These are phyloP conservation scores for Diarsia rubi DNA, from an alignment of 2,888 invertebrate species.

Conservation along the genomic window DNA sequence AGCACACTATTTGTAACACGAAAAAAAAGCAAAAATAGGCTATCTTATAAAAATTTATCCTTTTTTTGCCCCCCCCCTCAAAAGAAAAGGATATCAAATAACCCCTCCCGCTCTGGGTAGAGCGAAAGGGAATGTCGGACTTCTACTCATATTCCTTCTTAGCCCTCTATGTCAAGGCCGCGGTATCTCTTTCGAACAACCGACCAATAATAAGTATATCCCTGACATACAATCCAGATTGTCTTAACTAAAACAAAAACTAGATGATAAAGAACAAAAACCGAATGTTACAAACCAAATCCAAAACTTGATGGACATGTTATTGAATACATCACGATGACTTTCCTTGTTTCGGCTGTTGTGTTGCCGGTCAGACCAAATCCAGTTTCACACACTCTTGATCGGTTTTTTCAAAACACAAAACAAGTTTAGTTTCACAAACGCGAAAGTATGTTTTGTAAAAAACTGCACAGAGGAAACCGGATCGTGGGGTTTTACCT, in stretches of 20 bases:
- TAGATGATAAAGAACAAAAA: background rate
- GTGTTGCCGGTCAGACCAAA: background rate
- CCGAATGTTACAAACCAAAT: slow-evolving; percentile 29
- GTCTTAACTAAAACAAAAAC: background rate
- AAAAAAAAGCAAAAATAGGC: too few relatives aligned
- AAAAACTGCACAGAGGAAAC: slow-evolving; percentile 5
- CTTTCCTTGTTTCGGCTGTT: background rate
- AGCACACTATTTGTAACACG: background rate
- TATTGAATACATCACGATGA: background rate
- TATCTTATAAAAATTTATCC: background rate
- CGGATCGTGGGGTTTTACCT: too few relatives aligned
- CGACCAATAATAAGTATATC: background rate
- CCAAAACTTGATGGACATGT: background rate
- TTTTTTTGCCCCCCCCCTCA: too few relatives aligned
- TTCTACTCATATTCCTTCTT: too few relatives aligned
- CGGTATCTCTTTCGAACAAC: too few relatives aligned
- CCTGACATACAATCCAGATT: background rate
- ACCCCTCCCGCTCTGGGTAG: too few relatives aligned
- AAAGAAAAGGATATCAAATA: too few relatives aligned
- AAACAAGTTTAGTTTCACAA: slow-evolving; percentile 26
- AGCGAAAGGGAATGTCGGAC: too few relatives aligned
- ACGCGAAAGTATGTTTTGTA: slow-evolving; percentile 1
- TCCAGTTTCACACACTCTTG: slow-evolving; percentile 20
- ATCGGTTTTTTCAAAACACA: slow-evolving; percentile 29
- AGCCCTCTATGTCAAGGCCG: too few relatives aligned